Percentiles rank a stretch among this genome's conserved stretches.
Conservation (phyloP, 2,113 vertebrate genomes). For the Lamprologus sp. region DNA sequence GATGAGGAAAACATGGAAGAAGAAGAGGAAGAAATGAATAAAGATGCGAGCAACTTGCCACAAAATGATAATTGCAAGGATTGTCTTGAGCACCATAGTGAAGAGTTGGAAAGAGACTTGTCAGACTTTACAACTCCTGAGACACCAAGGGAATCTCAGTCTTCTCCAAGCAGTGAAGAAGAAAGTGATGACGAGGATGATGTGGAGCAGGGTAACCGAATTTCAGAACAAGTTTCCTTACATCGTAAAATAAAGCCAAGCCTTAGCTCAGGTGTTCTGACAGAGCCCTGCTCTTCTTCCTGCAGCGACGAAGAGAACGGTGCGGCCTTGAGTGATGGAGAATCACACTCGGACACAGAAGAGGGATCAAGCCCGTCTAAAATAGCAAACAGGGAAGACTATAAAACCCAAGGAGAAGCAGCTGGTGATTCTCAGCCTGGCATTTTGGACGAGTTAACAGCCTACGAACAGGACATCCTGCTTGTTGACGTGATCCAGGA, state of each 20-base stretch:
- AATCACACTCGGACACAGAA: background rate
- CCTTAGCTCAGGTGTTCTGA: background rate
- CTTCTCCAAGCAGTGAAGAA: background rate
- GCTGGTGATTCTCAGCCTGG: background rate
- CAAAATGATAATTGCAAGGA: background rate
- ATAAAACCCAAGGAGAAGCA: background rate
- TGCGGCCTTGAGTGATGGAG: background rate
- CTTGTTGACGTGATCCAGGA: constrained; percentile 82
- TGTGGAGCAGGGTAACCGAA: background rate
- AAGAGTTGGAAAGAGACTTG: background rate
- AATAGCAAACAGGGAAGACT: background rate
- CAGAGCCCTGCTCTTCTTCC: background rate
- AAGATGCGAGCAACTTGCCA: background rate
- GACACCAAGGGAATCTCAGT: background rate
- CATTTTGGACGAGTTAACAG: constrained; percentile 73
- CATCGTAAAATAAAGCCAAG: background rate
- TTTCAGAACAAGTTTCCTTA: background rate
- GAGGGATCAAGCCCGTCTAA: background rate
- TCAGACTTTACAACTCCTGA: background rate
- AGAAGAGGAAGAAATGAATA: background rate
- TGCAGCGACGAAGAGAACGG: background rate
- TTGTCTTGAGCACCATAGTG: background rate
- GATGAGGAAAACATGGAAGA: background rate
- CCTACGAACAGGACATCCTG: constrained; percentile 83
- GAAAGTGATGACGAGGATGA: background rate